Evolutionary conservation across 2,888 invertebrate genomes (phyloP).

Genomic region (Aphidius colemani): DNA sequence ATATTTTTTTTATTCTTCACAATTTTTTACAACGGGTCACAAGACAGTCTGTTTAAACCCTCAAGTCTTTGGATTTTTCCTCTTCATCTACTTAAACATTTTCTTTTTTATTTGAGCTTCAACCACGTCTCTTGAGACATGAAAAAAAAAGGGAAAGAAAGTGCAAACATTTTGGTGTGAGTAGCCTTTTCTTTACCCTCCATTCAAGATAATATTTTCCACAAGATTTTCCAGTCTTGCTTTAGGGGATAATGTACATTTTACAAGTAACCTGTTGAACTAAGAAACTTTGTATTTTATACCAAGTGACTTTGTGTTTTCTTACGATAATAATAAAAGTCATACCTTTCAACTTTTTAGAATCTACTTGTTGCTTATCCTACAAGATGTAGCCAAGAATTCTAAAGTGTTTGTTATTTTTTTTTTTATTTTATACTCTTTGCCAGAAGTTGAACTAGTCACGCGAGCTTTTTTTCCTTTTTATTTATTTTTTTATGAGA

Average conservation of each 20-base stretch:
- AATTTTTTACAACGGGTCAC: conserved; percentile 51
- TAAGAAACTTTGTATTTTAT: conserved; percentile 30
- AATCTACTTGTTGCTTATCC: conserved; percentile 56
- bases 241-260: conserved; percentile 29
- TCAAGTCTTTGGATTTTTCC: conserved; percentile 16
- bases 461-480: conserved; percentile 17
- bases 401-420: conserved; percentile 44
- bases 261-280: conserved; percentile 51
- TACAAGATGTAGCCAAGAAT: conserved; percentile 39
- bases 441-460: no score
- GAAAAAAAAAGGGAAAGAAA: conserved; percentile 29
- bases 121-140: conserved; percentile 12
- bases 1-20: conserved; percentile 37
- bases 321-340: conserved; percentile 36
- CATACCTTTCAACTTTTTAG: conserved; percentile 40
- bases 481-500: conserved; percentile 17
- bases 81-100: no score
- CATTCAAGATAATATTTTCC: conserved; percentile 25
- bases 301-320: conserved; percentile 30
- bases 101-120: conserved; percentile 28
- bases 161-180: conserved; percentile 16
- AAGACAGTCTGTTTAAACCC: conserved; percentile 45
- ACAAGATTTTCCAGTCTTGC: conserved; percentile 39
- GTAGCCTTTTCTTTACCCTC: conserved; percentile 24
- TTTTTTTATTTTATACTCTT: conserved; percentile 26